These are phyloP conservation scores for Furcula furcula DNA, from an alignment of 2,888 invertebrate genomes.

Conservation along the genomic window DNA sequence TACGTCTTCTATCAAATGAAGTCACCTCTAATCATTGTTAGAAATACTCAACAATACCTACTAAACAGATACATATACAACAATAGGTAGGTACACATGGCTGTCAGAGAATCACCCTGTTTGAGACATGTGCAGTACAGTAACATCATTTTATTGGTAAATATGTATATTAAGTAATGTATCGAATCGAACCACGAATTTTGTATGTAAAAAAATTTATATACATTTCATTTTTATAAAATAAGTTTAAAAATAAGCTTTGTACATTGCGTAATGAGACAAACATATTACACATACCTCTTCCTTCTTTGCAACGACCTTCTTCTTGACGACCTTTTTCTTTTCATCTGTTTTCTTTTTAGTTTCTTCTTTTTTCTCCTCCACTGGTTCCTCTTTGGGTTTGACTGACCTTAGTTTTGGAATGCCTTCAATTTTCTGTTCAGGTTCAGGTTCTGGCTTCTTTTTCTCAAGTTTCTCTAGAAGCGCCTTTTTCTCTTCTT, in stretches of 20 bases:
- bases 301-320: slow-evolving; percentile 71
- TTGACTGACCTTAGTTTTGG: slow-evolving; percentile 82
- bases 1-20: too few species aligned
- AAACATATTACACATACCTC: slow-evolving; percentile 58
- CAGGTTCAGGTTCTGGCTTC: slow-evolving; percentile 73
- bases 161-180: too few species aligned
- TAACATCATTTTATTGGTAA: too few species aligned
- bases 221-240: slow-evolving; percentile 9
- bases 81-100: too few species aligned
- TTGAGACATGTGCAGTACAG: too few species aligned
- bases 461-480: slow-evolving; percentile 77
- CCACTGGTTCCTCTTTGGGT: slow-evolving; percentile 72
- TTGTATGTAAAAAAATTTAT: too few species aligned
- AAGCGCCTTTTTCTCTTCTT: slow-evolving; percentile 74
- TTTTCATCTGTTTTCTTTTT: slow-evolving; percentile 73
- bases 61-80: too few species aligned
- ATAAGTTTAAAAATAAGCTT: slow-evolving; percentile 42
- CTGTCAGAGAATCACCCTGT: too few species aligned
- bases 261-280: slow-evolving; percentile 33
- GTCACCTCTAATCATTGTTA: too few species aligned
- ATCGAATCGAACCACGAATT: too few species aligned
- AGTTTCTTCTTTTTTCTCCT: slow-evolving; percentile 67
- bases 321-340: slow-evolving; percentile 75
- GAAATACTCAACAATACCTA: too few species aligned
- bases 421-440: slow-evolving; percentile 83